These are phyloP conservation scores for Lasioglossum baleicum DNA, from an alignment of 1,140 invertebrate species.

Conservation along the genomic window DNA sequence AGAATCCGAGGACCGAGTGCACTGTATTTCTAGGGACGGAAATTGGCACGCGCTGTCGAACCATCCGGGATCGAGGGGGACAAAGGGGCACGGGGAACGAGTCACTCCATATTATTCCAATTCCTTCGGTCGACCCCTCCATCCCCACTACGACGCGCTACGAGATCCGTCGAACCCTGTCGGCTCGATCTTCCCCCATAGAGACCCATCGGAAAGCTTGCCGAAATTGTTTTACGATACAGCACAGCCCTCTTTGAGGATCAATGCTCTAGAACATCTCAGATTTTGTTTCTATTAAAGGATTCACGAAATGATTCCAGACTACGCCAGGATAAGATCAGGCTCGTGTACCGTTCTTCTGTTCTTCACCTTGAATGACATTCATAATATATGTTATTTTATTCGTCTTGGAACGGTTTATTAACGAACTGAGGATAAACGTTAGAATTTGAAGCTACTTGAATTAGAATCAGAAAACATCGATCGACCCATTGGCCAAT, in stretches of 20 bases:
- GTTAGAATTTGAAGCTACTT: too few relatives aligned
- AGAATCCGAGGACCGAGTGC: neutral
- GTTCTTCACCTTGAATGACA: too few relatives aligned
- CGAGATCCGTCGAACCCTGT: neutral
- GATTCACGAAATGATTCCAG: too few relatives aligned
- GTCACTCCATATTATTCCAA: constrained; percentile 47
- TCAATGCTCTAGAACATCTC: neutral
- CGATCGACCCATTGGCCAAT: too few relatives aligned
- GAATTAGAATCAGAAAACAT: too few relatives aligned
- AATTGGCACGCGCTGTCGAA: constrained; percentile 47
- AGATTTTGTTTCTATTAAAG: too few relatives aligned
- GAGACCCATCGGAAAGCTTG: neutral
- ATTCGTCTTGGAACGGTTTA: too few relatives aligned
- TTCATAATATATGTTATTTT: too few relatives aligned
- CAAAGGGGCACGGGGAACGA: neutral
- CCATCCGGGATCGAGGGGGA: neutral
- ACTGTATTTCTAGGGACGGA: constrained; percentile 43
- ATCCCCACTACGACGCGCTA: constrained; percentile 6
- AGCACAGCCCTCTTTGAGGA: neutral
- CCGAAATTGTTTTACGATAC: constrained; percentile 23
- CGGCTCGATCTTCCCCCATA: neutral
- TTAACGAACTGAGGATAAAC: too few relatives aligned
- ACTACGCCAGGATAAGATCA: too few relatives aligned
- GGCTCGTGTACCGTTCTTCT: too few relatives aligned
- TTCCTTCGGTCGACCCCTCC: constrained; percentile 20